Base-by-base conservation (phyloP, 1,140 invertebrate genomes). In the Proctacanthus coquilletti region DNA sequence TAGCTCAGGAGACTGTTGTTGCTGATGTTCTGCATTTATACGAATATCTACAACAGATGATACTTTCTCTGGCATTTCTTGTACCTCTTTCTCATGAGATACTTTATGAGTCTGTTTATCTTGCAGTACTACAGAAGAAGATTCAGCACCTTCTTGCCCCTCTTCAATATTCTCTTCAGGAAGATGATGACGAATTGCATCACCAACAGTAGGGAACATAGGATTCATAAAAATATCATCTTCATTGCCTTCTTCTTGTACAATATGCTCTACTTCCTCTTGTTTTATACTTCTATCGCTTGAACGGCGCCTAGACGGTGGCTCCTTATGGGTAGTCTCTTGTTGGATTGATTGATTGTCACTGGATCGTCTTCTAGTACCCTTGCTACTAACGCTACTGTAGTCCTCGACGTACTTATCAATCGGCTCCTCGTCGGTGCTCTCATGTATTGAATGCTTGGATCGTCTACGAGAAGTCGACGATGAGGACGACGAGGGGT, bases 151-250 rank as follows among this genome's bases (percentile, higher is more conserved):
- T n/a, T n/a, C n/a, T n/a, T n/a, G n/a, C n/a, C n/a, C n/a, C n/a
- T 20, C 13, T 18, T 14, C 14, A n/a, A 17, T 8, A 20, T 35
- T 14, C 35, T 10, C 18, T 39, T 17, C 20, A 42, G 32, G 46
- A 50, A 5, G 49, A 8, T 38, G 37, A n/a, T 13, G 8, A 15
- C 18, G 11, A 2, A 38, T 32, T 4, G 37, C 37, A 31, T 38
- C 37, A 13, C 25, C 37, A 32, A 38, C 37, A 2, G 37, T 38
- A 3, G 37, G 21, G 15, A 38, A 38, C 27, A 38, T 38, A 14
- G 37, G 27, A 20, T 38, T 38, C 3, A 30, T 10, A 19, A 38
- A 38, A 2, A 31, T 20, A 31, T 38, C 37, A 10, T 18, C 37
- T 3, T 27, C 15, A 18, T 18, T 38, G 11, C 32, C 27, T n/a